Evolutionary conservation across 2,888 invertebrate genomes (phyloP).

Genomic region (Invenusta paracnida): DNA sequence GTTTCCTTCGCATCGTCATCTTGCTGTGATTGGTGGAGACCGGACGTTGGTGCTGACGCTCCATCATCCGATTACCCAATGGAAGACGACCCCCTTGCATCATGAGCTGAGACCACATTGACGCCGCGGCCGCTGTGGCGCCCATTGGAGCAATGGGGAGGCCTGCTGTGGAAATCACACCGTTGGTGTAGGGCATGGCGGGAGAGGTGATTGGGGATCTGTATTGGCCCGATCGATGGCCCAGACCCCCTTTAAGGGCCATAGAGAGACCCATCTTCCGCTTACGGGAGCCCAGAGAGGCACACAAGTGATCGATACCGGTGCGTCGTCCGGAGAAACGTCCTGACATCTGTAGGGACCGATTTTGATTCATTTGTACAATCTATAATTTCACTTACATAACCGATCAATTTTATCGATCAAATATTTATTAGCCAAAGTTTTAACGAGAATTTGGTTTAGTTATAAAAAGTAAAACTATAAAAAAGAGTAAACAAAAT

Average conservation of each 20-base stretch:
- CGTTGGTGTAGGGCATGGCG: background rate
- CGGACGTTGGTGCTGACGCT: background rate
- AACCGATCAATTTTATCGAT: no score
- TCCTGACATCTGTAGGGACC: no score
- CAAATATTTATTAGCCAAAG: no score
- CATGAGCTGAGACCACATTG: background rate
- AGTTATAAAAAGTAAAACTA: no score
- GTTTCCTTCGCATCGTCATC: conserved; percentile 10
- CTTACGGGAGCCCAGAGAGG: conserved; percentile 13
- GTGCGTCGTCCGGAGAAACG: background rate
- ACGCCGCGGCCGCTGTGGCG: no score
- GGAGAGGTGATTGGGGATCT: background rate
- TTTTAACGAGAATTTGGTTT: no score
- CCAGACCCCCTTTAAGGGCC: background rate
- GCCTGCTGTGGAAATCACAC: no score
- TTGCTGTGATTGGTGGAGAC: background rate
- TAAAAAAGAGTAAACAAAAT: no score
- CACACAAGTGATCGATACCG: background rate
- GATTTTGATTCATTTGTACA: no score
- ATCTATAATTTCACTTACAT: no score
- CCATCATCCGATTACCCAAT: background rate
- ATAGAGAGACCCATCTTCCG: background rate
- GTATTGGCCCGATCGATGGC: background rate
- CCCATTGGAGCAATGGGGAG: no score
- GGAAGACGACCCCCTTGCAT: background rate